phyloP scores from a whole-genome alignment of 2,888 invertebrate genomes.

The Arctia plantaginis region DNA sequence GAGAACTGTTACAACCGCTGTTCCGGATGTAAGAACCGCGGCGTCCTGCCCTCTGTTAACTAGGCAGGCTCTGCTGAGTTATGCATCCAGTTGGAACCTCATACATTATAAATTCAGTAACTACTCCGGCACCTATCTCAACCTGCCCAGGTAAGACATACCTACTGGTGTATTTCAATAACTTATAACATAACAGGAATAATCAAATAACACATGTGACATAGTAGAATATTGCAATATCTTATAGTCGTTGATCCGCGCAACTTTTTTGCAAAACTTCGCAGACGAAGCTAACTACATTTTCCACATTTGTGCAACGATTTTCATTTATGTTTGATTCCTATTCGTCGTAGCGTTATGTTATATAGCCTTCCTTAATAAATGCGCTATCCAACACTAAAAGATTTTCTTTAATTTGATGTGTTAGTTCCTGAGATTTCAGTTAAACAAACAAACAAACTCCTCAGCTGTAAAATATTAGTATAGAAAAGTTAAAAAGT shows the following conservation, averaged over 20 bases:
- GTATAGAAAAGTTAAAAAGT: background rate
- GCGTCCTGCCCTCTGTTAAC: constrained; percentile 86
- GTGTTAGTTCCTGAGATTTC: background rate
- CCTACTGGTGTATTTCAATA: background rate
- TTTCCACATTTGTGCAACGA: background rate
- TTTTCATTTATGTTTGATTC: background rate
- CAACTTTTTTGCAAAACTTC: too few relatives aligned
- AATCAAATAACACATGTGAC: background rate
- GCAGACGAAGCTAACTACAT: too few relatives aligned
- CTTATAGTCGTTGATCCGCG: background rate
- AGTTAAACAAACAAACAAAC: background rate
- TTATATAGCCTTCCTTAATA: background rate
- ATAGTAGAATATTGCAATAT: background rate
- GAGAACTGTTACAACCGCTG: constrained; percentile 90
- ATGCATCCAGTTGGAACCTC: constrained; percentile 95
- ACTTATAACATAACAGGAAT: background rate
- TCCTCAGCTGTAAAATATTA: background rate
- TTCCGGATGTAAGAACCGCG: constrained; percentile 84
- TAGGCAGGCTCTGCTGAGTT: constrained; percentile 89
- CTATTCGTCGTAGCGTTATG: background rate
- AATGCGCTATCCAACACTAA: background rate
- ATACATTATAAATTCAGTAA: constrained; percentile 96
- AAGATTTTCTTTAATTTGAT: too few relatives aligned
- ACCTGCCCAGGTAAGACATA: constrained; percentile 91
- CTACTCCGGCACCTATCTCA: constrained; percentile 95